Conservation (phyloP, 2,113 vertebrate genomes). For the Equus przewalskii region DNA sequence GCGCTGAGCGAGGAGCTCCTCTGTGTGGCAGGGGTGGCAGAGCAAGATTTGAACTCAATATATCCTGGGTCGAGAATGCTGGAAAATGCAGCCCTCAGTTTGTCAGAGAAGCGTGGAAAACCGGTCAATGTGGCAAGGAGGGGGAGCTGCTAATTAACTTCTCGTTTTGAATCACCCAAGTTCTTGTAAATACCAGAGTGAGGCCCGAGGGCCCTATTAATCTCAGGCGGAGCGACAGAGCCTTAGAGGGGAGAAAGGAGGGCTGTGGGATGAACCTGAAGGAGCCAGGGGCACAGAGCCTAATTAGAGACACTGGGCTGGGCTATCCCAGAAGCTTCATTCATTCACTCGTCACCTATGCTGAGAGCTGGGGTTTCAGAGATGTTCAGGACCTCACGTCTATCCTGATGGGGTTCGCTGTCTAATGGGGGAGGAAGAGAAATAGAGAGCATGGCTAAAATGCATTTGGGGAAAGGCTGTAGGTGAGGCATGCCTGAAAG, state of each 20-base stretch:
- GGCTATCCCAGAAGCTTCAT: rapidly evolving
- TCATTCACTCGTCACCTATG: rapidly evolving
- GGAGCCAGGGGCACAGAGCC: neutral
- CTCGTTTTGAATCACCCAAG: rapidly evolving
- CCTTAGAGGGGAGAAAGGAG: neutral
- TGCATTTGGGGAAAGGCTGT: neutral
- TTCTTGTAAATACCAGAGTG: neutral
- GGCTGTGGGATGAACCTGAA: neutral
- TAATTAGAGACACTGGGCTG: no score
- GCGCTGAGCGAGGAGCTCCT: neutral
- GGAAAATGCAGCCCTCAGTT: neutral
- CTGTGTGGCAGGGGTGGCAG: neutral
- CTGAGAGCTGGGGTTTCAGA: neutral
- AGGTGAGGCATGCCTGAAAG: neutral
- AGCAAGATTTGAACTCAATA: neutral
- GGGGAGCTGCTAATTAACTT: rapidly evolving
- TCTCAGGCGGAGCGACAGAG: neutral
- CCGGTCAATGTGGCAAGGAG: no score
- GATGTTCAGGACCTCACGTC: neutral
- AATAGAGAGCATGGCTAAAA: rapidly evolving
- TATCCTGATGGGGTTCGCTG: rapidly evolving
- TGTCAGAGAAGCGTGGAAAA: neutral
- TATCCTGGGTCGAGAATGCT: neutral
- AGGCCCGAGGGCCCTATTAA: rapidly evolving
- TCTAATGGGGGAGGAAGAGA: rapidly evolving